Evolutionary conservation across 2,888 invertebrate species (phyloP).

Genomic region (Melolontha melolontha): DNA sequence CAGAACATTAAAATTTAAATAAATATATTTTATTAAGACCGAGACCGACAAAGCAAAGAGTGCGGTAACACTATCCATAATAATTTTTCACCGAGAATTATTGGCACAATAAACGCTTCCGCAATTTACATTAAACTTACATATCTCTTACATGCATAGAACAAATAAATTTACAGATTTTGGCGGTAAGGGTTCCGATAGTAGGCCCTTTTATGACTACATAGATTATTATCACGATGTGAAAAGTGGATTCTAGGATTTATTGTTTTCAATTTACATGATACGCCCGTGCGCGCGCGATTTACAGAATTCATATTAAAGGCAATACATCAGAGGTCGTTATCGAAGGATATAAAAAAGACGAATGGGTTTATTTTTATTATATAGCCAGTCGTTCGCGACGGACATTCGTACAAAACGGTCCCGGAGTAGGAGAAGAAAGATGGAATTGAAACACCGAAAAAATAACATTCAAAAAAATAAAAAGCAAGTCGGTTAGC

Average conservation of each 20-base stretch:
- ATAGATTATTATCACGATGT: slow-evolving; percentile 35
- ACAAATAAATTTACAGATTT: slow-evolving; percentile 18
- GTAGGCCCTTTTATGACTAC: slow-evolving; percentile 29
- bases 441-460: slow-evolving; percentile 1
- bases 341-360: slow-evolving; percentile 43
- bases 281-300: slow-evolving; percentile 32
- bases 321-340: slow-evolving; percentile 40
- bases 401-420: neutral
- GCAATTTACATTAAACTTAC: too few species aligned
- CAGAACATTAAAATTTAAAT: too few species aligned
- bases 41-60: too few species aligned
- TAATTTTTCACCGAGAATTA: too few species aligned
- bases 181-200: slow-evolving; percentile 12
- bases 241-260: slow-evolving; percentile 36
- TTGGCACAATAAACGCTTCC: too few species aligned
- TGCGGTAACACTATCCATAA: too few species aligned
- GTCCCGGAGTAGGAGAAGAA: neutral
- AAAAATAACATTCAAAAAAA: neutral
- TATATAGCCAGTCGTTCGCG: slow-evolving; percentile 15
- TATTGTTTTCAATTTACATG: slow-evolving; percentile 45
- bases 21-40: too few species aligned
- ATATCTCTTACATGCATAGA: slow-evolving; percentile 5
- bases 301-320: slow-evolving; percentile 38
- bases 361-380: slow-evolving; percentile 44
- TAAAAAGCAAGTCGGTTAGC: neutral